These are phyloP conservation scores for Protobothrops mucrosquamatus DNA, from an alignment of 2,113 vertebrate genomes.

Conservation along the genomic window DNA sequence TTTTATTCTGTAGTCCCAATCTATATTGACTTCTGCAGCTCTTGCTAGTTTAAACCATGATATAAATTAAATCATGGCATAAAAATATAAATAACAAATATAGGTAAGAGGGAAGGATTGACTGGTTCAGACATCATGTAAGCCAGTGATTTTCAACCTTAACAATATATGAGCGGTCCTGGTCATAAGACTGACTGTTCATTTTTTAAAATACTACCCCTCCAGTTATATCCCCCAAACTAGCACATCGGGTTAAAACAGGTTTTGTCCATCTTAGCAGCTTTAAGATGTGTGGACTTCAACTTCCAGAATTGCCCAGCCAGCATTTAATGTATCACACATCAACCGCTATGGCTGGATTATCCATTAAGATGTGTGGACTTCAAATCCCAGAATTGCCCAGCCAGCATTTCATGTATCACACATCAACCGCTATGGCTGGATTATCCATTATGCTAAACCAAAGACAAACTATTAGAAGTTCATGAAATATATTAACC, in stretches of 20 bases:
- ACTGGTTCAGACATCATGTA: not conserved
- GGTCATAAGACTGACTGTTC: too few species aligned
- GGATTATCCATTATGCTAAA: not conserved
- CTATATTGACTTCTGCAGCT: too few species aligned
- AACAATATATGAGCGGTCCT: not conserved
- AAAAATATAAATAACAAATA: not conserved
- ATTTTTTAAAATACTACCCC: too few species aligned
- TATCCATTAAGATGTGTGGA: not conserved
- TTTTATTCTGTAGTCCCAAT: too few species aligned
- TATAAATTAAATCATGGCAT: not conserved
- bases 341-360: not conserved
- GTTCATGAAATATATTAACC: not conserved
- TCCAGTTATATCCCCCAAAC: too few species aligned
- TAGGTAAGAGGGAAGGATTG: not conserved
- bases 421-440: not conserved
- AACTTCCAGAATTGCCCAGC: not conserved
- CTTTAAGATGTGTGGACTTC: not conserved
- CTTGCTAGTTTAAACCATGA: not conserved
- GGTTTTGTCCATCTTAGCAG: not conserved
- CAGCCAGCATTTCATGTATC: not conserved
- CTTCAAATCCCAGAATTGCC: not conserved
- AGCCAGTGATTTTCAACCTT: not conserved
- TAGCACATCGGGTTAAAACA: too few species aligned
- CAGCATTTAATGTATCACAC: not conserved
- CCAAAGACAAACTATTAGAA: not conserved